phyloP scores from a whole-genome alignment of 2,797 vertebrate species.

The Enteromius trimaculatus region DNA sequence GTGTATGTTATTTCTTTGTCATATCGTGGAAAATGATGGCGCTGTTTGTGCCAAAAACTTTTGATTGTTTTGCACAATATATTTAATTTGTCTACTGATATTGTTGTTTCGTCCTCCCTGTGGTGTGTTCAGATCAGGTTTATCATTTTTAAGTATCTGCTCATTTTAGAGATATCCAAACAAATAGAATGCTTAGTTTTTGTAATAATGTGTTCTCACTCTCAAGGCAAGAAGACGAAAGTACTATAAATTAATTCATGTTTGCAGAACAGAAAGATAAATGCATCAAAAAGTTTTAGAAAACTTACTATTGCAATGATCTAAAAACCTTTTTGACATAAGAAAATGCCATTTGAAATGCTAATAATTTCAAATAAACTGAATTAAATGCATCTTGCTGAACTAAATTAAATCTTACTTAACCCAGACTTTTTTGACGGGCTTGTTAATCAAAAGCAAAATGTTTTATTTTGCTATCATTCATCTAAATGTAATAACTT shows the following conservation, averaged over 20 bases:
- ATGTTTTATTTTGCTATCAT: background rate
- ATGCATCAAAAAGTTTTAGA: background rate
- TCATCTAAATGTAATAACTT: background rate
- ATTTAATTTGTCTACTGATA: background rate
- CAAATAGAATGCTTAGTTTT: background rate
- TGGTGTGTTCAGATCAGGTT: background rate
- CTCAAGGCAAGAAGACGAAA: background rate
- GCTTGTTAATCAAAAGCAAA: background rate
- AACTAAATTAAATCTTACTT: background rate
- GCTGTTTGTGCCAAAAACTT: background rate
- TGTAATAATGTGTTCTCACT: background rate
- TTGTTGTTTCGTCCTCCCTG: background rate
- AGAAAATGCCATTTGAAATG: background rate
- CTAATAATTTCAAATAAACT: background rate
- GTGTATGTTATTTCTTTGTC: background rate
- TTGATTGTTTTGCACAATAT: background rate
- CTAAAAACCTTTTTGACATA: too few relatives aligned
- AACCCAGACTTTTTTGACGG: background rate
- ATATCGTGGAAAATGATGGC: background rate
- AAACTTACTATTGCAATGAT: background rate
- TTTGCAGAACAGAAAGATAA: background rate
- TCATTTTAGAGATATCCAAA: background rate
- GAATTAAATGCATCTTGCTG: background rate
- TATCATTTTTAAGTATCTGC: background rate
- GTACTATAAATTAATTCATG: background rate